Percentiles rank a stretch among this genome's conserved stretches.
phyloP scores from a whole-genome alignment of 1,140 invertebrate species.

The Choristoneura fumiferana region DNA sequence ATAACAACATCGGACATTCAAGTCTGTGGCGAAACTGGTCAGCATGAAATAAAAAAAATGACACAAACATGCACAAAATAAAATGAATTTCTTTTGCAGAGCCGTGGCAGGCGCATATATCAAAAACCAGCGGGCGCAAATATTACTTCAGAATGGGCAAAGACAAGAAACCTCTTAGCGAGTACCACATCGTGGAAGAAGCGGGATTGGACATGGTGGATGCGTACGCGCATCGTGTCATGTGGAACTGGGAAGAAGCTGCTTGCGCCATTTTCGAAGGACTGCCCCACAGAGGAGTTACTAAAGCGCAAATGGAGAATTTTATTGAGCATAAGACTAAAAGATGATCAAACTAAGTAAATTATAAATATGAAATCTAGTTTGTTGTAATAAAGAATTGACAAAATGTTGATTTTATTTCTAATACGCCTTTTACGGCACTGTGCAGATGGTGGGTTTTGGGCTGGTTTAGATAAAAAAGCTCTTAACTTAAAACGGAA shows the following conservation, averaged over 20 bases:
- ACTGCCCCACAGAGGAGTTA: slow-evolving; percentile 34
- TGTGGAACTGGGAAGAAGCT: slow-evolving; percentile 59
- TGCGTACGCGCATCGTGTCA: slow-evolving; percentile 39
- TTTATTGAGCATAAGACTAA: slow-evolving; percentile 40
- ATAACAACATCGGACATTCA: too few species aligned
- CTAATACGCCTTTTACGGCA: too few species aligned
- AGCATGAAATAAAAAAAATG: too few species aligned
- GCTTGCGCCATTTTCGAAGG: slow-evolving; percentile 51
- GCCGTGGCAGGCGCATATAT: slow-evolving; percentile 64
- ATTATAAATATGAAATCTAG: background rate
- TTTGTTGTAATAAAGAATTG: too few species aligned
- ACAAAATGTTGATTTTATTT: too few species aligned
- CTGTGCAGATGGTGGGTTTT: too few species aligned
- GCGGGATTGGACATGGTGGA: slow-evolving; percentile 53
- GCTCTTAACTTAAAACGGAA: too few species aligned
- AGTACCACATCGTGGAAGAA: slow-evolving; percentile 43
- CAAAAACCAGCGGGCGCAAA: slow-evolving; percentile 49
- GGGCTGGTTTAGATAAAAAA: too few species aligned
- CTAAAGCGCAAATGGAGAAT: slow-evolving; percentile 47
- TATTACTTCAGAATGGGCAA: slow-evolving; percentile 54
- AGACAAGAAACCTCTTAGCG: slow-evolving; percentile 44
- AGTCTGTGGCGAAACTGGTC: too few species aligned
- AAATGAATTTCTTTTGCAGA: slow-evolving; percentile 48
- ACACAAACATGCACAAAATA: too few species aligned
- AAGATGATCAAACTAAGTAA: slow-evolving; percentile 23